Base-by-base conservation (phyloP, 2,797 vertebrate genomes). In the Rhabdomys pumilio region DNA sequence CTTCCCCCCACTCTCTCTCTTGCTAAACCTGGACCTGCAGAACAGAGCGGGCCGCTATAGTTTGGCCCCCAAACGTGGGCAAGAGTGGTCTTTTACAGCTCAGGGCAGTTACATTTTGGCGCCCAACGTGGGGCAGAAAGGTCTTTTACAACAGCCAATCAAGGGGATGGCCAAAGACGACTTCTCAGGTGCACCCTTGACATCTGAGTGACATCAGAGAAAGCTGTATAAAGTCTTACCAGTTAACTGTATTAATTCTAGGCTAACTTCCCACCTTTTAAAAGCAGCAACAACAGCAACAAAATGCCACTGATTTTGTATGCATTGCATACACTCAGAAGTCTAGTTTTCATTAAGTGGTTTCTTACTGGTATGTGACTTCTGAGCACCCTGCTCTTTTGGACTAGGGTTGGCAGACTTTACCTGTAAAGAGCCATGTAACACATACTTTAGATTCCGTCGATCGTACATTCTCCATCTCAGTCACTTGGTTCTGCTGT, bases 161-260 rank as follows among this genome's bases (percentile, higher is more conserved):
- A 8, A 88, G 75, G 79, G 53, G 83, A 65, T 85, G 6, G 85
- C 85, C 73, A 41, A 6, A 85, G 83, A 47, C 3, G 79, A 86
- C 83, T 26, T 69, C 41, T 89, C 14, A 6, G 44, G n/a, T 59
- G 44, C 4, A 19, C 67, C 65, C 26, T 61, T 73, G 72, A 89
- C 79, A 85, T 69, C 50, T 34, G 65, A 93, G 81, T 69, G 91
- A 93, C 89, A n/a, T 86, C 29, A 59, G 63, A 47, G 38, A 50
- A 94, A 94, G 26, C 93, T 65, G 11, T 91, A 24, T 73, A 61
- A 93, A 91, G 34, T 86, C 22, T 80, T 34, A 63, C 59, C 84
- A 84, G 87, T 95, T 47, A 87, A 87, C 85, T 91, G 26, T 63
- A 63, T 84, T 88, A 10, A 24, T 92, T 96, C 44, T 76, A 53